Evolutionary conservation across 2,797 vertebrate genomes (phyloP), one percentile per base, ranked within the genome.

Genomic region (Clarias laeviceps): DNA sequence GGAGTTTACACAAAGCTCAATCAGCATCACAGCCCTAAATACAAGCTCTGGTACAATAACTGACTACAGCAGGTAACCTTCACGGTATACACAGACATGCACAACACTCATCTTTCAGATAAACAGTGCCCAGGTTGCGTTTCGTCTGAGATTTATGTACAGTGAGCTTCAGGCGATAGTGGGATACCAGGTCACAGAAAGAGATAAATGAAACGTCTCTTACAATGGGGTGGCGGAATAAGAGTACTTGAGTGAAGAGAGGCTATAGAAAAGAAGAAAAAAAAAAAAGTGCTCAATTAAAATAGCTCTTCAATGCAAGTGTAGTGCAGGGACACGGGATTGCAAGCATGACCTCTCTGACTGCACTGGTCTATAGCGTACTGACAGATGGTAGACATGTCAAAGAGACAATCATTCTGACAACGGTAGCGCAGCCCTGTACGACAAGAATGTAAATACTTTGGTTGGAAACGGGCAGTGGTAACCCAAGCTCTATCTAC

Each of bases 281-380:
- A 40, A 45, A 45, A 45, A 92, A 94, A 93, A 93, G 91, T 90
- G 92, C 92, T 94, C 93, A 94, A 91, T 95, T 94, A 95, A 94
- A 92, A 90, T 87, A 68, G 88, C 92, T 92, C 92, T 93, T 92
- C 93, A 94, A 91, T 92, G 94, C 86, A 91, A 95, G 93, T 91
- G 92, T 84, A 84, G 89, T 83, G 87, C 89, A 87, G 91, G 93
- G 91, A 91, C 92, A 90, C 90, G 90, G 90, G 91, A 91, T 92
- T 89, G 91, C 88, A 1, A 14, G 72, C 20, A 37, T 90, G 87
- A 87, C 80, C 91, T 89, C 89, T 90, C 86, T 87, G 89, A 91
- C 91, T 87, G 91, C 89, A 83, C 50, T 45, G 37, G 14, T n/a
- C 57, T 62, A 8, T 27, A 65, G 59, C 2, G 87, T 87, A 27